These are phyloP conservation scores for Meghimatium bilineatum DNA, from an alignment of 2,888 invertebrate species.

Conservation along the genomic window DNA sequence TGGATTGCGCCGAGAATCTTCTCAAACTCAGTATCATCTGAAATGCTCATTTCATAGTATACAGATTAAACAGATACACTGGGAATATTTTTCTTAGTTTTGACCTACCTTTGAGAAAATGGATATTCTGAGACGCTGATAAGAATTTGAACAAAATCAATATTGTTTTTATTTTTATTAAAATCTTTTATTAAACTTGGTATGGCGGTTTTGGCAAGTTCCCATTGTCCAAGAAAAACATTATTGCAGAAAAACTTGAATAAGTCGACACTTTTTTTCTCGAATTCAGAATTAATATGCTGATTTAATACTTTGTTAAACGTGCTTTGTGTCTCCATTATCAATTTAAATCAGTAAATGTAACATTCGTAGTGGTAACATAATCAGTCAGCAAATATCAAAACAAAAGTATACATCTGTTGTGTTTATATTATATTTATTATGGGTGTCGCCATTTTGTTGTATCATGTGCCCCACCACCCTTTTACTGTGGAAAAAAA, in stretches of 20 bases:
- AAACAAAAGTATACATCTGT: neutral
- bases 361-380: neutral
- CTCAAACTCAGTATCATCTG: too few relatives aligned
- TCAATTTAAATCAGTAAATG: too few relatives aligned
- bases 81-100: too few relatives aligned
- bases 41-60: too few relatives aligned
- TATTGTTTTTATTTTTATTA: slow-evolving; percentile 12
- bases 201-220: slow-evolving; percentile 64
- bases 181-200: slow-evolving; percentile 33
- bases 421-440: neutral
- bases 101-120: slow-evolving; percentile 65
- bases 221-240: slow-evolving; percentile 74
- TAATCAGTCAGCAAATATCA: neutral
- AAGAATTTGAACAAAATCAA: slow-evolving; percentile 60
- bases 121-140: slow-evolving; percentile 64
- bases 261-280: slow-evolving; percentile 24
- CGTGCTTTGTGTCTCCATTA: slow-evolving; percentile 28
- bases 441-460: slow-evolving; percentile 55
- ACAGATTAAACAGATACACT: too few relatives aligned
- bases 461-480: slow-evolving; percentile 47
- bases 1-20: too few relatives aligned
- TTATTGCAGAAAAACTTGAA: slow-evolving; percentile 71
- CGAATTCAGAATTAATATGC: neutral
- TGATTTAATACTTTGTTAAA: slow-evolving; percentile 24
- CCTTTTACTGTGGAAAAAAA: neutral